Evolutionary conservation across 2,888 invertebrate species (phyloP).

Genomic region (Herminia tarsipennalis): DNA sequence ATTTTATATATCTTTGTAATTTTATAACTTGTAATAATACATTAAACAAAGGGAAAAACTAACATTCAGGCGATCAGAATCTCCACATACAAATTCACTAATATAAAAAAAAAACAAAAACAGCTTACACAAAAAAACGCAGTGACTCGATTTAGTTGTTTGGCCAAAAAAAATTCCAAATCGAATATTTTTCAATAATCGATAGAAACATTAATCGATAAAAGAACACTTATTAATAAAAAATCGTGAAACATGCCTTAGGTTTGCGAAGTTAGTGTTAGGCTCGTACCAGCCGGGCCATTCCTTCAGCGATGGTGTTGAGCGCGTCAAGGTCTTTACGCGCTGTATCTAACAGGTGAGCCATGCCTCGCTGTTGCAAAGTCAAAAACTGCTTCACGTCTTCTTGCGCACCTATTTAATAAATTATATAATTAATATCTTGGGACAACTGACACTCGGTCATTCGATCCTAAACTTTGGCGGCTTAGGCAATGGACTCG

Average conservation of each 20-base stretch:
- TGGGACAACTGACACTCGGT: no score
- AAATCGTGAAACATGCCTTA: not conserved
- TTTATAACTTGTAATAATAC: no score
- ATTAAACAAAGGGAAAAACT: no score
- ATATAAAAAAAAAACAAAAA: no score
- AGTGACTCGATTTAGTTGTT: no score
- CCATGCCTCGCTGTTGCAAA: constrained; percentile 95
- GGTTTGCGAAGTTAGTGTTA: constrained; percentile 25
- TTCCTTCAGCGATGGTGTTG: constrained; percentile 91
- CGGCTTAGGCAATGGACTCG: no score
- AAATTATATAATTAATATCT: no score
- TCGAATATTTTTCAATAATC: not conserved
- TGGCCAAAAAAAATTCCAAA: not conserved
- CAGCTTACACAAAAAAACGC: no score
- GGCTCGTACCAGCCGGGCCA: constrained; percentile 86
- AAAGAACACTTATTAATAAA: not conserved
- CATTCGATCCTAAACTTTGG: no score
- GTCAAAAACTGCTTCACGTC: constrained; percentile 92
- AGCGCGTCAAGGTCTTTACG: constrained; percentile 92
- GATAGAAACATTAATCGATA: not conserved
- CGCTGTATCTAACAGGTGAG: constrained; percentile 93
- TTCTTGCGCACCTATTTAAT: constrained; percentile 85
- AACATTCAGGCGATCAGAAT: no score
- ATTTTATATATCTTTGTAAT: no score
- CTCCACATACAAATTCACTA: no score